These are phyloP conservation scores for Acanthosepion lycidas DNA, from an alignment of 2,888 invertebrate species.

Conservation along the genomic window DNA sequence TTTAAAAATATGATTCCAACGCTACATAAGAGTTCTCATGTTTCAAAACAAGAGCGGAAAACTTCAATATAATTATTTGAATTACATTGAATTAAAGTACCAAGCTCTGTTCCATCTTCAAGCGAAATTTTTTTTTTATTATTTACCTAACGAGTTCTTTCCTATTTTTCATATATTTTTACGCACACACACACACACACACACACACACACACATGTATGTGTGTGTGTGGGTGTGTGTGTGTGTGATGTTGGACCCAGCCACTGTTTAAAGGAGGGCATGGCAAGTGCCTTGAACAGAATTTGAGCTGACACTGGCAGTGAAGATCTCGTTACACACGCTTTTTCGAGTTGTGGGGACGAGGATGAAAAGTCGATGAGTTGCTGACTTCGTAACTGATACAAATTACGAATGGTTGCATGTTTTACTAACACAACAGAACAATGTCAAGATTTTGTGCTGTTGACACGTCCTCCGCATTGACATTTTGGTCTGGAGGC, in stretches of 20 bases:
- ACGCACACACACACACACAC: no score
- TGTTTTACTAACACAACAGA: constrained; percentile 20
- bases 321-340: not conserved
- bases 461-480: not conserved
- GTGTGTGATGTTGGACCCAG: not conserved
- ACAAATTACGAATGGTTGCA: not conserved
- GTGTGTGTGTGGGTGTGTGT: not conserved
- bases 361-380: not conserved
- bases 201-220: no score
- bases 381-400: constrained; percentile 33
- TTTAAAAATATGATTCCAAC: no score
- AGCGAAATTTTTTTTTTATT: no score
- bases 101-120: no score
- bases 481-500: not conserved
- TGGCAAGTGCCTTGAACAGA: not conserved
- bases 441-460: not conserved
- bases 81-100: no score
- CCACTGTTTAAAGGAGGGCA: not conserved
- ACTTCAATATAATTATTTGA: no score
- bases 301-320: not conserved
- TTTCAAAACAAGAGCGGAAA: no score
- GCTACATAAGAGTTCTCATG: no score
- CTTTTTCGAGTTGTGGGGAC: not conserved
- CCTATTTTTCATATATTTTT: no score
- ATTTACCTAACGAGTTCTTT: no score